Evolutionary conservation across 35 echinoderm and acorn worm species (phyloP).

Genomic region (Lytechinus pictus): DNA sequence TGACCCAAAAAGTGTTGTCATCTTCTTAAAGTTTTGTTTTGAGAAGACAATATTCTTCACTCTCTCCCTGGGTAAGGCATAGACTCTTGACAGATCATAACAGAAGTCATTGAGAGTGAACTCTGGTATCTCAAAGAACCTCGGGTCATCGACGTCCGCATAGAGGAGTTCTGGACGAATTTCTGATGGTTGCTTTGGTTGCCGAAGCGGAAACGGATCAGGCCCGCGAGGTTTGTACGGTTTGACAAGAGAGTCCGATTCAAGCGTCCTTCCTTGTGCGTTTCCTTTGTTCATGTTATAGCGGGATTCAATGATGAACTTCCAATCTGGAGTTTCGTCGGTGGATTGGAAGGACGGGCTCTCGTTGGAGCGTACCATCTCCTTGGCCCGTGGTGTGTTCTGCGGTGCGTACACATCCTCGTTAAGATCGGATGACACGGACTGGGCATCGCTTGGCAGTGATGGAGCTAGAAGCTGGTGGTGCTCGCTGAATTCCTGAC

Average conservation of each 20-base stretch:
- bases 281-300: conserved; percentile 66
- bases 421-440: conserved; percentile 67
- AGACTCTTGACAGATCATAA: conserved; percentile 50
- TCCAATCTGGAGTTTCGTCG: conserved; percentile 63
- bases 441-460: conserved; percentile 78
- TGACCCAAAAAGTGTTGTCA: conserved; percentile 96
- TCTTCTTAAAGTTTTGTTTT: conserved; percentile 97
- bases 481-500: conserved; percentile 50
- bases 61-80: conserved; percentile 54
- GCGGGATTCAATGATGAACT: conserved; percentile 78
- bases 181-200: conserved; percentile 74
- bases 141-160: conserved; percentile 68
- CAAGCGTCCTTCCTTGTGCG: conserved; percentile 57
- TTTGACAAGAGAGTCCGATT: conserved; percentile 79
- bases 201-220: conserved; percentile 82
- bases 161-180: conserved; percentile 81
- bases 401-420: conserved; percentile 70
- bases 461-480: conserved; percentile 52
- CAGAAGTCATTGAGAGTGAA: conserved; percentile 87
- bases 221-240: conserved; percentile 93
- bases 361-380: not conserved
- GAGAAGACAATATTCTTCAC: conserved; percentile 82
- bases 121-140: conserved; percentile 68
- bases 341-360: not conserved
- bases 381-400: conserved; percentile 81